phyloP scores from a whole-genome alignment of 2,888 invertebrate genomes.

The Tortrix viridana region DNA sequence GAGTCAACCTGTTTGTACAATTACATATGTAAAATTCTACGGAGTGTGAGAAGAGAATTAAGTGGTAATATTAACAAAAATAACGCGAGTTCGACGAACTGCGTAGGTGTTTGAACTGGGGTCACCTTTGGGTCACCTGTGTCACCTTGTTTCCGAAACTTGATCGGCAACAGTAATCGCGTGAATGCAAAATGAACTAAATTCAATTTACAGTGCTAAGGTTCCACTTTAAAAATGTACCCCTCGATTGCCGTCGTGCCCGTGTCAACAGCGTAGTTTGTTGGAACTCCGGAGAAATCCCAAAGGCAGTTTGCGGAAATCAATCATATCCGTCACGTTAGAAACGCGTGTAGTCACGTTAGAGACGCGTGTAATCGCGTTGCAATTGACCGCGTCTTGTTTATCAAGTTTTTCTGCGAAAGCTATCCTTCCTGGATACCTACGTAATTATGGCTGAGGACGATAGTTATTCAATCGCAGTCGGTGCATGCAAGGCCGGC shows the following conservation, averaged over 20 bases:
- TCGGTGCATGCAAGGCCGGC: constrained; percentile 68
- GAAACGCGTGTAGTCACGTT: constrained; percentile 32
- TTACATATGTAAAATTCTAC: constrained; percentile 30
- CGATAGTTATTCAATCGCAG: constrained; percentile 45
- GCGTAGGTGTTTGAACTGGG: constrained; percentile 52
- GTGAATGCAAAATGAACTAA: constrained; percentile 48
- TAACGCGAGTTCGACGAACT: constrained; percentile 69
- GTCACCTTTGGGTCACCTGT: constrained; percentile 77
- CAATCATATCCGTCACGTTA: constrained; percentile 22
- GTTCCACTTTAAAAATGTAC: not conserved
- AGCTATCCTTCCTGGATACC: constrained; percentile 33
- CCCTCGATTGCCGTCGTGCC: not conserved
- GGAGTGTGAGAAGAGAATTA: constrained; percentile 29
- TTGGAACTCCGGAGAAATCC: not conserved
- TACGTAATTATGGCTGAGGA: constrained; percentile 34
- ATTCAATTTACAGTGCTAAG: constrained; percentile 8
- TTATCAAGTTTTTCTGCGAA: constrained; percentile 28
- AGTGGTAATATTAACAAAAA: constrained; percentile 51
- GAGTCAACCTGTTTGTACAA: constrained; percentile 34
- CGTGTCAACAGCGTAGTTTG: not conserved
- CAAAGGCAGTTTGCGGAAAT: constrained; percentile 20
- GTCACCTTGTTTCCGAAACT: constrained; percentile 80
- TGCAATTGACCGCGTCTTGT: constrained; percentile 25
- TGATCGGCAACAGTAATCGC: constrained; percentile 72
- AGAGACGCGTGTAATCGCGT: constrained; percentile 33